These are phyloP conservation scores for Macropis europaea DNA, from an alignment of 2,888 invertebrate species.

Conservation along the genomic window DNA sequence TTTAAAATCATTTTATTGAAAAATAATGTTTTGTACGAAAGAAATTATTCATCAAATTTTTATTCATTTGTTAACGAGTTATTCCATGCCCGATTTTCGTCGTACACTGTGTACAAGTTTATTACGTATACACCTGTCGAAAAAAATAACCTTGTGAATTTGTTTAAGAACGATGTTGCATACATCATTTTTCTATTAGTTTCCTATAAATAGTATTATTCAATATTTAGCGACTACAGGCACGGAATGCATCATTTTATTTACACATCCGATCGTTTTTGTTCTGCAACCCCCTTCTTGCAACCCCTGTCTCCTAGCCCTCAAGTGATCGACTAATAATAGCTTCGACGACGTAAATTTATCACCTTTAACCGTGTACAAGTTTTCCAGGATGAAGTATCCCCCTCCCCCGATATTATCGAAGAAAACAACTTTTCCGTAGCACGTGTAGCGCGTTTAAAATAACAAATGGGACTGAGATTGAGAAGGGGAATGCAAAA, in stretches of 20 bases:
- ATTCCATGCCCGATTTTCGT: too few species aligned
- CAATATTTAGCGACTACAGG: not conserved
- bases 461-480: conserved; percentile 1
- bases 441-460: not conserved
- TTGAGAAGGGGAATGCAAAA: not conserved
- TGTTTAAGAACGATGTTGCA: too few species aligned
- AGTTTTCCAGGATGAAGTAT: conserved; percentile 17
- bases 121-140: too few species aligned
- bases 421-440: conserved; percentile 27
- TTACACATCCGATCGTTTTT: not conserved
- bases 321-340: conserved; percentile 21
- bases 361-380: conserved; percentile 19
- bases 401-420: conserved; percentile 11
- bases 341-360: conserved; percentile 24
- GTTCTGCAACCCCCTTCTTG: not conserved
- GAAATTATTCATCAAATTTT: too few species aligned
- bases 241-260: not conserved
- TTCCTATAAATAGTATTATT: too few species aligned
- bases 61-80: too few species aligned
- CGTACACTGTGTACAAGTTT: too few species aligned
- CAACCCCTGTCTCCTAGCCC: not conserved
- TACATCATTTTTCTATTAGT: too few species aligned
- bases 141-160: too few species aligned
- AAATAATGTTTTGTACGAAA: too few species aligned
- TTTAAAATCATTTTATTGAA: too few species aligned